These are phyloP conservation scores for Silvanus unidentatus DNA, from an alignment of 2,888 invertebrate species.

Conservation along the genomic window DNA sequence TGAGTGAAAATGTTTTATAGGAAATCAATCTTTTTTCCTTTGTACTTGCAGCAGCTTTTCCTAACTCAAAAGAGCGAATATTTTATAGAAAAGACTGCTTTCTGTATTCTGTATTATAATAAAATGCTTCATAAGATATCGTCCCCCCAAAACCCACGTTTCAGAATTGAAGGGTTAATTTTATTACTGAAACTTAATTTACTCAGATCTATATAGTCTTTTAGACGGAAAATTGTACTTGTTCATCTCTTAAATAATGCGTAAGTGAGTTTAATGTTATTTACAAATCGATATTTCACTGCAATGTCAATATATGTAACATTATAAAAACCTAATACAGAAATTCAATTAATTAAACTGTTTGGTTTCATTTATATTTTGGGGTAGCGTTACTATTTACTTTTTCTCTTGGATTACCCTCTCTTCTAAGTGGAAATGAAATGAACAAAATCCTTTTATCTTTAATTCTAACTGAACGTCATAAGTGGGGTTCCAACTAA, in stretches of 20 bases:
- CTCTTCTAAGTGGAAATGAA: conserved; percentile 31
- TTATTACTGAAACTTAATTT: conserved; percentile 26
- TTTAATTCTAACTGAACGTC: conserved; percentile 23
- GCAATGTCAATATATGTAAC: too few relatives aligned
- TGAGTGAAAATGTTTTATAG: background rate
- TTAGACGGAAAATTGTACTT: conserved; percentile 2
- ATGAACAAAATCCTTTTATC: conserved; percentile 27
- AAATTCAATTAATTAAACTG: too few relatives aligned
- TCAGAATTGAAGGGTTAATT: conserved; percentile 27
- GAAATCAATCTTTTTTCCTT: conserved; percentile 8
- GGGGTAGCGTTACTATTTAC: conserved; percentile 14
- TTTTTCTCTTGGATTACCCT: conserved; percentile 13
- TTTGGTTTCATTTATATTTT: too few relatives aligned
- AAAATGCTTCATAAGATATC: conserved; percentile 1
- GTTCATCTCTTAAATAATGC: conserved; percentile 2
- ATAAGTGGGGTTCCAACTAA: too few relatives aligned
- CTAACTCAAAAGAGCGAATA: conserved; percentile 2
- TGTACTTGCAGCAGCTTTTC: conserved; percentile 5
- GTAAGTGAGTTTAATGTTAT: too few relatives aligned
- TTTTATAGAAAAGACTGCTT: background rate
- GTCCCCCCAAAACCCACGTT: conserved; percentile 5
- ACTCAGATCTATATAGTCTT: conserved; percentile 17
- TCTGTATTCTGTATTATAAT: background rate
- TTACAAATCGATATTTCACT: too few relatives aligned
- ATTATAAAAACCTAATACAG: too few relatives aligned